A percentile compares a stretch with the other conserved stretches of the same genome.
These are phyloP conservation scores for Tigriopus japonicus DNA, from an alignment of 1,140 invertebrate species.

Conservation along the genomic window DNA sequence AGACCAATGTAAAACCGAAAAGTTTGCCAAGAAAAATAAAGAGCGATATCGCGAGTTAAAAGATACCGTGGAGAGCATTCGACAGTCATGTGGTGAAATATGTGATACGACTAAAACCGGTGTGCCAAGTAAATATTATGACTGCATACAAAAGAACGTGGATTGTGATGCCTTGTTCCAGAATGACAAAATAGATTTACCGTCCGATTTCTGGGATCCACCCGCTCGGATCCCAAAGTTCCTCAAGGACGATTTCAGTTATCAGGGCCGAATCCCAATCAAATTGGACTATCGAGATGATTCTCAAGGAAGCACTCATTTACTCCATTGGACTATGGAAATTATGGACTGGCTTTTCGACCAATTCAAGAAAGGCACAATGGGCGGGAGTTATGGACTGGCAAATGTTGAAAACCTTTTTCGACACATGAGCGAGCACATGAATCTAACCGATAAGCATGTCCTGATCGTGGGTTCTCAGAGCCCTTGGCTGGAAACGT, in stretches of 20 bases:
- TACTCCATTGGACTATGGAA: neutral
- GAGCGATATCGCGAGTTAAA: neutral
- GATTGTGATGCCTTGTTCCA: neutral
- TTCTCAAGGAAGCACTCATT: neutral
- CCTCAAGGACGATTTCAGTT: neutral
- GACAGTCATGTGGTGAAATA: neutral
- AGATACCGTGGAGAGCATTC: neutral
- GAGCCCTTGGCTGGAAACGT: neutral
- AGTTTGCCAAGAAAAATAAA: neutral
- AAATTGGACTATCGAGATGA: neutral
- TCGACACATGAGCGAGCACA: neutral
- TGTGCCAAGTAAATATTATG: neutral
- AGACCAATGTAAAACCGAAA: too few species aligned
- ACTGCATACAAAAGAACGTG: neutral
- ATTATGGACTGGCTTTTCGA: too few species aligned
- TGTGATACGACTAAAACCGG: neutral
- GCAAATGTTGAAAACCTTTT: neutral
- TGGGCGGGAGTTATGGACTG: neutral
- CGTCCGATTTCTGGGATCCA: neutral
- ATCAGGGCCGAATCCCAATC: neutral
- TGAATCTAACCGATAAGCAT: neutral
- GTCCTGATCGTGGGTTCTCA: slow-evolving; percentile 3
- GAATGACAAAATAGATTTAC: neutral
- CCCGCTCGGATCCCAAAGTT: neutral
- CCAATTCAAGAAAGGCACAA: too few species aligned